These are phyloP conservation scores for Campoplex nolae DNA, from an alignment of 2,888 invertebrate genomes.

Conservation along the genomic window DNA sequence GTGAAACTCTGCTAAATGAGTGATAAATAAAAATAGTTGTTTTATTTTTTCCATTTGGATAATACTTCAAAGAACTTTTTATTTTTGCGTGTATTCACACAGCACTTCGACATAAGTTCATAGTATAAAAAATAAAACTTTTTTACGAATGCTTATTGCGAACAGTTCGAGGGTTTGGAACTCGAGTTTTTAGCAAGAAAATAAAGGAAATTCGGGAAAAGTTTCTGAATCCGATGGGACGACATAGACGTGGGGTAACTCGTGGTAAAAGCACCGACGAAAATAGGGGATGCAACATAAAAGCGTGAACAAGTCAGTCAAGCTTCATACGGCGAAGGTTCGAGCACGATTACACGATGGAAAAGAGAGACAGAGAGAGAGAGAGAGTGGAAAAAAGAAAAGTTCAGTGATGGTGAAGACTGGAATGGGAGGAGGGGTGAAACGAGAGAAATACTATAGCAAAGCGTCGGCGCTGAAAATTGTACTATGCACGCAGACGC, in stretches of 20 bases:
- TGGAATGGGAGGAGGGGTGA: not conserved
- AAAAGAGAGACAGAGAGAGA: not conserved
- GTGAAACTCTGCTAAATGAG: not conserved
- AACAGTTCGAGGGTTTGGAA: not conserved
- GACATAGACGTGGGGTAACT: not conserved
- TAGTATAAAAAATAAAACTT: not conserved
- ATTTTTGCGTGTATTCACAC: not conserved
- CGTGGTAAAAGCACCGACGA: not conserved
- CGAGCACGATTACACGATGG: not conserved
- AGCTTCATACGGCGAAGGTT: slow-evolving; percentile 4
- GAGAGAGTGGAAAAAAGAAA: not conserved
- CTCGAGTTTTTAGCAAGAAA: not conserved
- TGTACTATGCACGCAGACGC: slow-evolving; percentile 75
- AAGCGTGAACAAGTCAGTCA: slow-evolving; percentile 2
- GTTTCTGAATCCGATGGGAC: not conserved
- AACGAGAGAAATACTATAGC: slow-evolving; percentile 27
- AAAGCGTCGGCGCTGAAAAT: slow-evolving; percentile 57
- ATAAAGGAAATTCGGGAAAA: not conserved
- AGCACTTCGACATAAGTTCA: not conserved
- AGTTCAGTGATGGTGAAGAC: not conserved
- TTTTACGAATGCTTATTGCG: not conserved
- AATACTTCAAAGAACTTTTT: not conserved
- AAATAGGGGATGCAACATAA: not conserved
- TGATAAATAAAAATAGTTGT: not conserved
- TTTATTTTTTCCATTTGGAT: not conserved